These are phyloP conservation scores for Gymnorhina tibicen DNA, from an alignment of 2,113 vertebrate species.

Conservation along the genomic window DNA sequence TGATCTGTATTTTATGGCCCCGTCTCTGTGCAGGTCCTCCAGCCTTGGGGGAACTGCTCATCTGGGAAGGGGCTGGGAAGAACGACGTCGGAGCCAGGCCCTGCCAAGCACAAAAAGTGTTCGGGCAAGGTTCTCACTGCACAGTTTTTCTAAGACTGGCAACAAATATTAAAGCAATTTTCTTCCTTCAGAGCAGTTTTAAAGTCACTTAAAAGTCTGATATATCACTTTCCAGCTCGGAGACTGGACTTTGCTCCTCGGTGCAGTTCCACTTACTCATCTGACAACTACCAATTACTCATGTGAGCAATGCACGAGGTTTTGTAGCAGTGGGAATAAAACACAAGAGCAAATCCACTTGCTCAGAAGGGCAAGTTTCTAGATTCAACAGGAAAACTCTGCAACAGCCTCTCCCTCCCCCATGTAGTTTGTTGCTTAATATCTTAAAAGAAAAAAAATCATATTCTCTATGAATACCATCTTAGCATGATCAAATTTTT, in stretches of 20 bases:
- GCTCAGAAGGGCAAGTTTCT: background rate
- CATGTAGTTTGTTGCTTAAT: background rate
- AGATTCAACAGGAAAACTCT: background rate
- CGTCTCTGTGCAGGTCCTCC: background rate
- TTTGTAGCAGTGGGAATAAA: background rate
- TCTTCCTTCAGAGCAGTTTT: background rate
- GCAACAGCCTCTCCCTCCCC: background rate
- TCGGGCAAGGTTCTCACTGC: background rate
- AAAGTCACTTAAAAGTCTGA: background rate
- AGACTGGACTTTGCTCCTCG: background rate
- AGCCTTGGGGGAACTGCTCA: background rate
- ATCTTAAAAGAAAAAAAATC: background rate
- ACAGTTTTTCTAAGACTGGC: background rate
- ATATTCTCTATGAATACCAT: background rate
- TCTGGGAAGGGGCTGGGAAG: background rate
- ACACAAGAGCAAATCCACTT: background rate
- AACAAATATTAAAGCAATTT: background rate
- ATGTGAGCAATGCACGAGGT: background rate
- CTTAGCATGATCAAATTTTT: background rate
- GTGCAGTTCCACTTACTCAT: background rate
- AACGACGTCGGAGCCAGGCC: background rate
- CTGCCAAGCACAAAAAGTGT: background rate
- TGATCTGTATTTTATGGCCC: background rate
- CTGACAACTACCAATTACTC: background rate
- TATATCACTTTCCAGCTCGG: background rate